Percentiles rank a stretch among this genome's conserved stretches.
These are phyloP conservation scores for Pipistrellus nathusii DNA, from an alignment of 2,797 vertebrate genomes.

Conservation along the genomic window DNA sequence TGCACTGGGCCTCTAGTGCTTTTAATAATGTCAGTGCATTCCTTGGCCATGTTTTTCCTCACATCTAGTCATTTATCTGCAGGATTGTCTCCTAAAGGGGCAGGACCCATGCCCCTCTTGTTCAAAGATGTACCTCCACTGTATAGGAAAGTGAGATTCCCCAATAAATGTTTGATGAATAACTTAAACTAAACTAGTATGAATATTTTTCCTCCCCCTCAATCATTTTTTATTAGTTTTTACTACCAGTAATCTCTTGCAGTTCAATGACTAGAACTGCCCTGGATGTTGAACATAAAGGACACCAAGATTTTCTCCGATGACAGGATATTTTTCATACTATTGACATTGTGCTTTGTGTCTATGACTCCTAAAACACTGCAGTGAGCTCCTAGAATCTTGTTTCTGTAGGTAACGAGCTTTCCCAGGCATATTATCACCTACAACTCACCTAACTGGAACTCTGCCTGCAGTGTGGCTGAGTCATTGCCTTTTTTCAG, in stretches of 20 bases:
- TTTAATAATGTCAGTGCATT: slow-evolving; percentile 30
- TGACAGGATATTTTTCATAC: background rate
- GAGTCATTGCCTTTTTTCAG: slow-evolving; percentile 83
- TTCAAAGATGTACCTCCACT: background rate
- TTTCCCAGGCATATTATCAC: background rate
- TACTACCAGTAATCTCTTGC: background rate
- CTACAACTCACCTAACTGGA: slow-evolving; percentile 70
- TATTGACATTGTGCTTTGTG: background rate
- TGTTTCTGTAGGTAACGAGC: background rate
- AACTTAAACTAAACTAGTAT: background rate
- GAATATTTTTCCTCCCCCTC: background rate
- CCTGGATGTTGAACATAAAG: slow-evolving; percentile 20
- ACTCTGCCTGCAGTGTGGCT: slow-evolving; percentile 62
- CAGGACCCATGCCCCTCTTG: background rate
- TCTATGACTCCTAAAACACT: background rate
- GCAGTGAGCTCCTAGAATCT: slow-evolving; percentile 24
- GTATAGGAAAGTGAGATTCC: background rate
- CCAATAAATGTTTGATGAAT: slow-evolving; percentile 12
- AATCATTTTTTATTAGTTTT: slow-evolving; percentile 31
- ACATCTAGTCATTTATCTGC: background rate
- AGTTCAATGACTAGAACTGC: background rate
- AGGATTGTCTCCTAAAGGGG: background rate
- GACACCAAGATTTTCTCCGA: background rate
- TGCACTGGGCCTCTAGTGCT: background rate
- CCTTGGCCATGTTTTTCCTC: background rate